Conservation (phyloP, 2,113 vertebrate species). For the Trogon melanurus region DNA sequence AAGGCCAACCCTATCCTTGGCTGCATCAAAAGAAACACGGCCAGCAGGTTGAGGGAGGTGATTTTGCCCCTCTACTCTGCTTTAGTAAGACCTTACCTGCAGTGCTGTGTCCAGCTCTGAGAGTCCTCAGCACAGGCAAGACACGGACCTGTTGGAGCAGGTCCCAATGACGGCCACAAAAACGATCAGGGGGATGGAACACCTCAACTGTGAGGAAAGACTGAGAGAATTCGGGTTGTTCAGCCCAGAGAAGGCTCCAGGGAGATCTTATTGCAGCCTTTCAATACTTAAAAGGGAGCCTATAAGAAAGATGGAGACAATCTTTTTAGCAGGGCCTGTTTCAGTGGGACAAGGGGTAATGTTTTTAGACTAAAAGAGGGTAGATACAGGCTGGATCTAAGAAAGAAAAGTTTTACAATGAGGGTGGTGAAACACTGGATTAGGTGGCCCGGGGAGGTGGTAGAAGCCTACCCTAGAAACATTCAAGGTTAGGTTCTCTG, state of each 20-base stretch:
- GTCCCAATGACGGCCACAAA: not conserved
- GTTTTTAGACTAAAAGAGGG: not conserved
- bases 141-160: not conserved
- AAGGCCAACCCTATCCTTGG: accelerated
- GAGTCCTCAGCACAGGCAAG: not conserved
- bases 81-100: not conserved
- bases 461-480: not conserved
- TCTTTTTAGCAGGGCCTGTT: not conserved
- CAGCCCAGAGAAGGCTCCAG: not conserved
- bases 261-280: not conserved
- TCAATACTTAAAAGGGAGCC: not conserved
- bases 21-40: not conserved
- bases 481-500: not conserved
- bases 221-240: not conserved
- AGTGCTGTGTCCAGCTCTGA: not conserved
- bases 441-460: not conserved
- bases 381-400: not conserved
- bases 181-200: not conserved
- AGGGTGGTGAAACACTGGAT: not conserved
- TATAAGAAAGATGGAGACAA: not conserved
- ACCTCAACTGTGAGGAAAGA: not conserved
- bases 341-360: not conserved
- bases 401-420: not conserved
- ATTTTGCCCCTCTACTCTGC: not conserved
- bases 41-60: no score